A percentile compares a stretch with the other conserved stretches of the same genome.
Evolutionary conservation across 2,113 vertebrate genomes (phyloP).

Genomic region (Megaleporinus macrocephalus): DNA sequence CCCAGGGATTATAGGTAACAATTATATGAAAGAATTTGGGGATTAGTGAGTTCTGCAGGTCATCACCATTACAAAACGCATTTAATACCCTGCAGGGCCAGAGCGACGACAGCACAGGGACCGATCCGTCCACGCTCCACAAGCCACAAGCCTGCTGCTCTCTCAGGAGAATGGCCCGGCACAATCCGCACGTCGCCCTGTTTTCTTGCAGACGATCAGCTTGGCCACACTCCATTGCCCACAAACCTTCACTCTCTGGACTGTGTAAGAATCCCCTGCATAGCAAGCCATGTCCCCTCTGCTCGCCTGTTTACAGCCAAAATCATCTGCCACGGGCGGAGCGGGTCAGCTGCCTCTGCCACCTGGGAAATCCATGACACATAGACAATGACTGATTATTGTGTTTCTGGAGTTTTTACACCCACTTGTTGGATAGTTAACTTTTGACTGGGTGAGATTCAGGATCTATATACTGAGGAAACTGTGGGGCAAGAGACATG

Average conservation of each 20-base stretch:
- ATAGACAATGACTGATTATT: background rate
- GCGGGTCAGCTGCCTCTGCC: constrained; percentile 4
- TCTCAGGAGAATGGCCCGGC: constrained; percentile 13
- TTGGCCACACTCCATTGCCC: constrained; percentile 29
- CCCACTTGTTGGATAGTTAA: constrained; percentile 11
- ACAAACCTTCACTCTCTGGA: constrained; percentile 29
- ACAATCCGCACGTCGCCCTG: background rate
- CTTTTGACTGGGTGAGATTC: background rate
- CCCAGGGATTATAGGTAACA: constrained; percentile 51
- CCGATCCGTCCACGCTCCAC: background rate
- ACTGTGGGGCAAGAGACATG: background rate
- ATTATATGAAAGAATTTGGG: constrained; percentile 47
- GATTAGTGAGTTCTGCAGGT: constrained; percentile 43
- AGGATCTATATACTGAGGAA: constrained; percentile 17
- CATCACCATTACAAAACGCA: constrained; percentile 30
- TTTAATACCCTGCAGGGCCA: constrained; percentile 37
- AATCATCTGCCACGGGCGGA: background rate
- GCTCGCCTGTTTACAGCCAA: constrained; percentile 8
- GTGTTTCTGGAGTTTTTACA: background rate
- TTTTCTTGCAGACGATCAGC: constrained; percentile 4
- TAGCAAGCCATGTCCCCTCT: constrained; percentile 4
- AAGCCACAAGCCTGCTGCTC: background rate
- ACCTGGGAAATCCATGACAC: background rate
- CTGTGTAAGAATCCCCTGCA: constrained; percentile 39
- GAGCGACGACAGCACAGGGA: background rate